Evolutionary conservation across 1,140 invertebrate genomes (phyloP), one percentile per base, ranked within the genome.

Genomic region (Copidosoma floridanum): DNA sequence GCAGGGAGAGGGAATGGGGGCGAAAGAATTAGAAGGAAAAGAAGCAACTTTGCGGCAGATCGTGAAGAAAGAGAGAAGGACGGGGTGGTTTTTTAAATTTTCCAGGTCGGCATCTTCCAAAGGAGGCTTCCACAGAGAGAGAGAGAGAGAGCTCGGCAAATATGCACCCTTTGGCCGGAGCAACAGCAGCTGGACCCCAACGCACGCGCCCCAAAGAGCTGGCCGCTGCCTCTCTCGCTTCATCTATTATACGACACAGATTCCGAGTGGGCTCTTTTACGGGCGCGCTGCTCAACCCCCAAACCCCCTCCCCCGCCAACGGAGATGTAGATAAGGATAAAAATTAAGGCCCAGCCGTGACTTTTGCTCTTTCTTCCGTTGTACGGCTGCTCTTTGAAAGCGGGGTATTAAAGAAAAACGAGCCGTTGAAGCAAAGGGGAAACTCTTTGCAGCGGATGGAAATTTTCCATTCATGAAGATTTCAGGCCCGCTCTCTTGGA

Each of bases 241-340:
- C 56, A 47, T 47, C 29, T 56, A 27, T 23, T n/a, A 26, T 20
- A 26, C 35, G 18, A 27, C 23, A 41, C 26, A 50, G 16, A 37
- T 56, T 56, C 23, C 46, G 23, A n/a, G 26, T 14, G 35, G n/a
- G n/a, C n/a, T n/a, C n/a, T n/a, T n/a, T n/a, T n/a, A n/a, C n/a
- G n/a, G n/a, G n/a, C n/a, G n/a, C n/a, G n/a, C n/a, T n/a, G n/a
- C n/a, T n/a, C n/a, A n/a, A n/a, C n/a, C 23, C 16, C 29, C 29
- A 32, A 12, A 32, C 29, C 12, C 6, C 6, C 29, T 8, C 29
- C 12, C 29, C 6, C 6, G 6, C 29, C 29, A 6, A 32, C 29
- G 8, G 26, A 58, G 56, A 58, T 51, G 26, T 18, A 51, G 56
- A 51, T 51, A 58, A 51, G 56, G 56, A 58, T 58, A 58, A 43